These are phyloP conservation scores for Dusona sp. DNA, from an alignment of 2,888 invertebrate species.

Conservation along the genomic window DNA sequence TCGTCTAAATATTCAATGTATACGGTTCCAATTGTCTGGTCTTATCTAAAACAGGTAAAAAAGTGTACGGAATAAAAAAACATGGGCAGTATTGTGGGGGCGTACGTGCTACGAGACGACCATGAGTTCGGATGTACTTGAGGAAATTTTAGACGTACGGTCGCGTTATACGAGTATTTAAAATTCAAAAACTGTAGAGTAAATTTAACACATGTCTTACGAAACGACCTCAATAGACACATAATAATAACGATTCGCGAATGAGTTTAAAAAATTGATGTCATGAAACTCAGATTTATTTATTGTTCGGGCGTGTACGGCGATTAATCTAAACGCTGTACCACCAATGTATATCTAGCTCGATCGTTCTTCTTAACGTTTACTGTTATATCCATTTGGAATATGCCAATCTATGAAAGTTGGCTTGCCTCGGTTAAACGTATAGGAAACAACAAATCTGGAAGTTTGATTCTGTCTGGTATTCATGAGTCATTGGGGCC, in stretches of 20 bases:
- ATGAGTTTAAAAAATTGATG: neutral
- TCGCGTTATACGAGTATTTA: slow-evolving; percentile 17
- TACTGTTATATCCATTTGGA: too few relatives aligned
- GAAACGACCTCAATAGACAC: neutral
- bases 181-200: slow-evolving; percentile 9
- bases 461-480: neutral
- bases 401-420: neutral
- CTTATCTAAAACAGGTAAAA: neutral
- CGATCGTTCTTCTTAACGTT: too few relatives aligned
- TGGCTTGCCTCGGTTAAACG: too few relatives aligned
- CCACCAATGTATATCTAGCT: too few relatives aligned
- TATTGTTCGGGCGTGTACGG: neutral
- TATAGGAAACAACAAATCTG: neutral
- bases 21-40: neutral
- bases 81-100: slow-evolving; percentile 20
- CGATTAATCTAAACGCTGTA: too few relatives aligned
- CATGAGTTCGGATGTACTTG: slow-evolving; percentile 16
- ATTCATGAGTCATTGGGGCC: neutral
- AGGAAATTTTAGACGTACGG: slow-evolving; percentile 30
- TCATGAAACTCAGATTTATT: neutral
- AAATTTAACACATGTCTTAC: neutral
- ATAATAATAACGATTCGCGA: neutral
- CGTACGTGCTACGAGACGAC: slow-evolving; percentile 1
- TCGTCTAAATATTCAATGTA: neutral
- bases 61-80: slow-evolving; percentile 19